Evolutionary conservation across 2,888 invertebrate species (phyloP).

Genomic region (Sicus ferrugineus): DNA sequence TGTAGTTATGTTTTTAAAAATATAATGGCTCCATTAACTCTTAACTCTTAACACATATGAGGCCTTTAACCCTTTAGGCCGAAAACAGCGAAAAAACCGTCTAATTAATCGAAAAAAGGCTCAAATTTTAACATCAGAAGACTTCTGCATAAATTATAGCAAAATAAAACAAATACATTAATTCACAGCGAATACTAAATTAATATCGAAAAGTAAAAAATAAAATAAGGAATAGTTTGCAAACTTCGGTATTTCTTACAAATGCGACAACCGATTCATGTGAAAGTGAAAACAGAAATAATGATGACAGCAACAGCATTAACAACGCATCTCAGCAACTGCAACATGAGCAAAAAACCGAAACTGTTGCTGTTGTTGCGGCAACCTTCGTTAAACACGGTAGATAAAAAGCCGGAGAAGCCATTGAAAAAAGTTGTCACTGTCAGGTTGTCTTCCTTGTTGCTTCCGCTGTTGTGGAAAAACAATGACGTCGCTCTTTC

Average conservation of each 20-base stretch:
- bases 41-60: no score
- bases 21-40: no score
- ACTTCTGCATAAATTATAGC: no score
- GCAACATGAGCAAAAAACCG: neutral
- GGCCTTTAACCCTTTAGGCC: no score
- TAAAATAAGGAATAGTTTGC: neutral
- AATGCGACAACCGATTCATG: neutral
- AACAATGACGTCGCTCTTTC: no score
- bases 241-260: neutral
- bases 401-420: constrained; percentile 27
- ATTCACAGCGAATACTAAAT: no score
- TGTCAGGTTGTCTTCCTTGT: constrained; percentile 20
- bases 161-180: neutral
- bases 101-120: neutral
- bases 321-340: neutral
- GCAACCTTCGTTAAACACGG: neutral
- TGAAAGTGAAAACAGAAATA: constrained; percentile 30
- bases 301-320: constrained; percentile 19
- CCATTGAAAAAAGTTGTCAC: constrained; percentile 27
- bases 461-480: constrained; percentile 12
- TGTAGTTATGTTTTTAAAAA: no score
- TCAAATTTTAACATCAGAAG: no score
- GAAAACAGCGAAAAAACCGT: no score
- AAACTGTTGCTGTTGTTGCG: neutral
- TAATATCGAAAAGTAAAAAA: neutral